These are phyloP conservation scores for Baccha elongata DNA, from an alignment of 2,888 invertebrate species.

Conservation along the genomic window DNA sequence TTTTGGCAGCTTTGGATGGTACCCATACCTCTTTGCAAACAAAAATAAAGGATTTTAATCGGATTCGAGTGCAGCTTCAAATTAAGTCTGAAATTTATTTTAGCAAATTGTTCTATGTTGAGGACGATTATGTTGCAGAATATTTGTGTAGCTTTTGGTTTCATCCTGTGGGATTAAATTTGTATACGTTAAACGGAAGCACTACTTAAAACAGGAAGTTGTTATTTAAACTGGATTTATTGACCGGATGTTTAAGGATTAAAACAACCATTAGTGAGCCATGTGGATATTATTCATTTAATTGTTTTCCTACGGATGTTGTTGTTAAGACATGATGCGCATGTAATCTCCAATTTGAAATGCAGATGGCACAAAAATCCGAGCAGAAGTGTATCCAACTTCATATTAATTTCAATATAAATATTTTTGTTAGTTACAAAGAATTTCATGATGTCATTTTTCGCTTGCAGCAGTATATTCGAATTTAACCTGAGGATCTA, in stretches of 20 bases:
- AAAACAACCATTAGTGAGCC: not conserved
- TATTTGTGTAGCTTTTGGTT: not conserved
- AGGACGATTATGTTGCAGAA: not conserved
- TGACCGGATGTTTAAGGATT: constrained; percentile 5
- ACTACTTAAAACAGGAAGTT: constrained; percentile 18
- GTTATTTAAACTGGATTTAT: constrained; percentile 24
- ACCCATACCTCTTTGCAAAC: constrained; percentile 34
- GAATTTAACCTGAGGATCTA: no score
- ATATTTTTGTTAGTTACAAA: no score
- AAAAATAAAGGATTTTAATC: constrained; percentile 24
- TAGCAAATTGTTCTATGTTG: constrained; percentile 15
- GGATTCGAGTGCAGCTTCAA: constrained; percentile 46
- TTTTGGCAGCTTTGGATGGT: constrained; percentile 27
- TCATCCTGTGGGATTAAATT: constrained; percentile 11
- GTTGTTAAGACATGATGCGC: no score
- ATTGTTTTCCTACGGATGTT: not conserved
- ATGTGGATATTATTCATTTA: not conserved
- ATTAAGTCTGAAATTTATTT: constrained; percentile 21
- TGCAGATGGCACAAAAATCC: no score
- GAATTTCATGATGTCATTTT: no score
- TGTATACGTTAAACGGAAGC: constrained; percentile 22
- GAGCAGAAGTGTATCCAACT: no score
- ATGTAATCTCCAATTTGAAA: no score
- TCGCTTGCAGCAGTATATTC: no score
- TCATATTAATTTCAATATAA: no score